A percentile compares a stretch with the other conserved stretches of the same genome.
phyloP scores from a whole-genome alignment of 2,113 vertebrate species.

The Nyctereutes procyonoides region DNA sequence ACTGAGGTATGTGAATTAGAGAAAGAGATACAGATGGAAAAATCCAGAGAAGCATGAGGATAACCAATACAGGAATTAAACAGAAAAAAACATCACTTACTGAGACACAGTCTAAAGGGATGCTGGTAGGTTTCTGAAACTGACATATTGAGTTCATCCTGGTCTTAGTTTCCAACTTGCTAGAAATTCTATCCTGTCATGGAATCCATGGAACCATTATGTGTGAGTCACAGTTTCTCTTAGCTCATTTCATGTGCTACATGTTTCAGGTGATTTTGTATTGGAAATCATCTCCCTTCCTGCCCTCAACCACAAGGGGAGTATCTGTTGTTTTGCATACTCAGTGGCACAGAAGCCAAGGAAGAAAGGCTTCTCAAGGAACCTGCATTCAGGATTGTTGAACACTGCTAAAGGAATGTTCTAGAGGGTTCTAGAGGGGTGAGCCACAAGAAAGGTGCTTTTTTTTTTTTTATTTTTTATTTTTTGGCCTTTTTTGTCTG shows the following conservation, averaged over 20 bases:
- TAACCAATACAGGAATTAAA: neutral
- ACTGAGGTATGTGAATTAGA: neutral
- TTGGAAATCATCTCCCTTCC: neutral
- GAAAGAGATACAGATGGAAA: neutral
- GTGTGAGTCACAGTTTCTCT: neutral
- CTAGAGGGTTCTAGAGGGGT: neutral
- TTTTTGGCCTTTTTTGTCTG: neutral
- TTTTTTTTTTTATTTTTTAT: neutral
- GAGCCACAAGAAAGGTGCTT: neutral
- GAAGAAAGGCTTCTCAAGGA: neutral
- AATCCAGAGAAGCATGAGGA: neutral
- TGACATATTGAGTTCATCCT: neutral
- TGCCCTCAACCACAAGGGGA: neutral
- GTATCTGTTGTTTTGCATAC: neutral
- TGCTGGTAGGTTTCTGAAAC: neutral
- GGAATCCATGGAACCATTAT: neutral
- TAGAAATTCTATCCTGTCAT: neutral
- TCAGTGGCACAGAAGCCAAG: neutral
- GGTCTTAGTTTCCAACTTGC: neutral
- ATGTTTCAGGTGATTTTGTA: neutral
- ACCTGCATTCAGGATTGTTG: neutral
- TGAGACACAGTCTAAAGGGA: neutral
- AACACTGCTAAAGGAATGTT: neutral
- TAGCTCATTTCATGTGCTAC: neutral
- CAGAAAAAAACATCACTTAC: neutral